Conservation (phyloP, 2,888 invertebrate species). For the Meiosimyza decipiens region DNA sequence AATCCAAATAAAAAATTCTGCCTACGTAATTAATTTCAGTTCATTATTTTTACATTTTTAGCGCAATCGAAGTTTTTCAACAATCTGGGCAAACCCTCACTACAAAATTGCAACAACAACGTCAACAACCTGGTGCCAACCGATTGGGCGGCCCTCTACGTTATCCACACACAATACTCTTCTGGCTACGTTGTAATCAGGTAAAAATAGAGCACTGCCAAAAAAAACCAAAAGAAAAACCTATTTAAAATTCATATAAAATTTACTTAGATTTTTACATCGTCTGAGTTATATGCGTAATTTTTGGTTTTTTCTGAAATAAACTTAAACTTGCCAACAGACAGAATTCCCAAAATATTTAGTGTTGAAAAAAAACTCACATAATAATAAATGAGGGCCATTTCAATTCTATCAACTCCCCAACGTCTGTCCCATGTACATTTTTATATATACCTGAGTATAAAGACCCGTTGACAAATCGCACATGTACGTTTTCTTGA, state of each 20-base stretch:
- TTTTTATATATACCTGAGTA: no score
- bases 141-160: constrained; percentile 79
- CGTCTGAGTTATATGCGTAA: neutral
- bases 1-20: no score
- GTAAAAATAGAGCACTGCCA: constrained; percentile 63
- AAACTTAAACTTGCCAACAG: constrained; percentile 23
- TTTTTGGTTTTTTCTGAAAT: constrained; percentile 17
- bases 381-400: constrained; percentile 9
- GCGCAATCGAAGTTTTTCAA: constrained; percentile 68
- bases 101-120: constrained; percentile 58
- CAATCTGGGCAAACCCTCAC: constrained; percentile 59
- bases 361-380: no score
- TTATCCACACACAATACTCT: constrained; percentile 77
- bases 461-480: constrained; percentile 30
- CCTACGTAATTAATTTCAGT: neutral
- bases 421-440: constrained; percentile 33
- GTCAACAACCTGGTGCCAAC: constrained; percentile 69
- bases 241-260: neutral
- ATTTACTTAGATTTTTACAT: constrained; percentile 6
- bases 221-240: neutral
- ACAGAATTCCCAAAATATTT: no score
- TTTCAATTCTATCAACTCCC: constrained; percentile 37
- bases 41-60: constrained; percentile 37
- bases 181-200: constrained; percentile 89
- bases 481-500: constrained; percentile 16